Percentiles rank a stretch among this genome's conserved stretches.
Conservation (phyloP, 2,113 vertebrate genomes). For the Corythaixoides concolor region DNA sequence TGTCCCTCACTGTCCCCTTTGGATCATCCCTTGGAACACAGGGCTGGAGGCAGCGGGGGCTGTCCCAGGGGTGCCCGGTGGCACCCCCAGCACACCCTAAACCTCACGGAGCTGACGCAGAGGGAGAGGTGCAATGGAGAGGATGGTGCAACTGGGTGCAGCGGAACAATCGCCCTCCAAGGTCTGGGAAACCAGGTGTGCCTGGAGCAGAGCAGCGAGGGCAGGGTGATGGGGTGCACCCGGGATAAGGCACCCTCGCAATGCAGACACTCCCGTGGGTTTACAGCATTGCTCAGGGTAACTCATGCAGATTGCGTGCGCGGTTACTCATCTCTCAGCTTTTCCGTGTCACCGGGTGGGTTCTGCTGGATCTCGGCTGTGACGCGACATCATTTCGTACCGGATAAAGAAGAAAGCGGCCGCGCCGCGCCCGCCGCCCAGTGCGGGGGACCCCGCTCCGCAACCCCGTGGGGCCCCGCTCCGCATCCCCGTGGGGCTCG, state of each 20-base stretch:
- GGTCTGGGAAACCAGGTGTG: not conserved
- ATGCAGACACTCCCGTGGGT: accelerated
- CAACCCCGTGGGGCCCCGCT: too few relatives aligned
- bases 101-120: not conserved
- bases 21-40: accelerated
- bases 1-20: not conserved
- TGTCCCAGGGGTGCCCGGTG: not conserved
- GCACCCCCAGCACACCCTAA: not conserved
- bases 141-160: accelerated
- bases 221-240: accelerated
- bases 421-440: too few relatives aligned
- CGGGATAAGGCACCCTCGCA: accelerated
- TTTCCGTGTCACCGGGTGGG: not conserved
- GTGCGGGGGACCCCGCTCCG: too few relatives aligned
- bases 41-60: not conserved
- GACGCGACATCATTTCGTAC: too few relatives aligned
- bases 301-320: accelerated
- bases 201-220: too few relatives aligned
- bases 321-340: accelerated
- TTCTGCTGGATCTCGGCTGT: too few relatives aligned
- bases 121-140: not conserved
- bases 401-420: too few relatives aligned
- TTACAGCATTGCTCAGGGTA: accelerated
- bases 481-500: too few relatives aligned
- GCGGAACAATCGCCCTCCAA: accelerated